A percentile compares a stretch with the other conserved stretches of the same genome.
These are phyloP conservation scores for Globodera rostochiensis DNA, from an alignment of 1,140 invertebrate species.

Conservation along the genomic window DNA sequence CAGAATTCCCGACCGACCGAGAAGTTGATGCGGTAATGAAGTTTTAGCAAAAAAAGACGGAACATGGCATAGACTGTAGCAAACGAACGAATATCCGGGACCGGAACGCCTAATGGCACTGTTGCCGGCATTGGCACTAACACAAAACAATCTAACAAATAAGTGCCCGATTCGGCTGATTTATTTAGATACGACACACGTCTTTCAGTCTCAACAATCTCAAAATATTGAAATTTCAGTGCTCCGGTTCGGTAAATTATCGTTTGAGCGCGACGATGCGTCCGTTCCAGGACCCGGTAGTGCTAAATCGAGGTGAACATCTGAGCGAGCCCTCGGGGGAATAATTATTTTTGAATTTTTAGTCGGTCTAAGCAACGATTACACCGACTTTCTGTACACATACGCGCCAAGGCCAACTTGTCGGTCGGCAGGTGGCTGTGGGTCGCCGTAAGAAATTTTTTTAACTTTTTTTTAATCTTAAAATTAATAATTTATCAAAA, in stretches of 20 bases:
- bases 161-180: no score
- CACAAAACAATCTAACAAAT: no score
- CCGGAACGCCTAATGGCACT: no score
- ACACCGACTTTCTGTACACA: constrained; percentile 62
- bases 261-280: constrained; percentile 49
- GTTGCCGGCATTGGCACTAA: no score
- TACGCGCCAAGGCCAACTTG: constrained; percentile 60
- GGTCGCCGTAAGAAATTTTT: constrained; percentile 61
- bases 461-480: background rate
- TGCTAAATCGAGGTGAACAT: constrained; percentile 39
- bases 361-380: constrained; percentile 59
- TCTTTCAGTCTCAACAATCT: no score
- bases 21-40: background rate
- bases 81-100: no score
- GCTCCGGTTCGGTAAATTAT: constrained; percentile 53
- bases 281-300: constrained; percentile 48
- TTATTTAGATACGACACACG: no score
- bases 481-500: background rate
- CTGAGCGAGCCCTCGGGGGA: constrained; percentile 32
- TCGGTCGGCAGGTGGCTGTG: constrained; percentile 83
- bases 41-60: no score
- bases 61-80: no score
- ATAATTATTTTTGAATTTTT: constrained; percentile 30
- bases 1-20: constrained; percentile 43
- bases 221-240: background rate